A percentile compares a stretch with the other conserved stretches of the same genome.
Conservation (phyloP, 2,113 vertebrate genomes). For the Toxostoma redivivum region DNA sequence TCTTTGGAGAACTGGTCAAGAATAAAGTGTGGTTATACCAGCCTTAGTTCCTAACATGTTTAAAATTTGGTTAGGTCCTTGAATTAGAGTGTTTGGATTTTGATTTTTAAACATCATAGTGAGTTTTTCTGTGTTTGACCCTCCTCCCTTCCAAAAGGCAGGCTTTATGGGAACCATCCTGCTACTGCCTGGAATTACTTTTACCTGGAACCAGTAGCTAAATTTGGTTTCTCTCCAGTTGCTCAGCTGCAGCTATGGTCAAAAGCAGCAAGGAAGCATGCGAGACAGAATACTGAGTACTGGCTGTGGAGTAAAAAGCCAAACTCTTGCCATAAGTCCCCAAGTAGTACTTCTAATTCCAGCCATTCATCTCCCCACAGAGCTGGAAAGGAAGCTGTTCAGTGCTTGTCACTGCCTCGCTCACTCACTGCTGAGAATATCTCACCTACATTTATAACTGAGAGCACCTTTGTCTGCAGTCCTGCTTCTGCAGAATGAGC, state of each 20-base stretch:
- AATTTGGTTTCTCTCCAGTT: neutral
- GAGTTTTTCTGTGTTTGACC: neutral
- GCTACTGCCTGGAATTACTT: neutral
- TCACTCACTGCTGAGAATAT: neutral
- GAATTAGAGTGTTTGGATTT: neutral
- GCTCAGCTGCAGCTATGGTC: neutral
- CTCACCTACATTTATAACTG: neutral
- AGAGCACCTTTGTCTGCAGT: neutral
- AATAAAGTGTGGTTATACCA: slow-evolving; percentile 60
- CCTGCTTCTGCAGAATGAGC: neutral
- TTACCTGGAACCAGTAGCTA: neutral
- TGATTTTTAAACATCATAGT: neutral
- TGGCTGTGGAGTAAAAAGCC: neutral
- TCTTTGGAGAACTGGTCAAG: slow-evolving; percentile 61
- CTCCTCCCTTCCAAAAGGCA: neutral
- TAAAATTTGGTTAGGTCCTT: slow-evolving; percentile 60
- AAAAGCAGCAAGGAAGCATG: neutral
- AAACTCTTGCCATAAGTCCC: neutral
- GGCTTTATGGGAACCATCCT: neutral
- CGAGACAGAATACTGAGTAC: neutral
- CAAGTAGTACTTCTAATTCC: neutral
- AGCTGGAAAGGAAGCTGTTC: neutral
- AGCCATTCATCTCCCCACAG: neutral
- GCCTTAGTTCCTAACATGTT: slow-evolving; percentile 37
- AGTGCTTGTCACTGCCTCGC: neutral